Evolutionary conservation across 2,888 invertebrate genomes (phyloP).

Genomic region (Folsomia candida): DNA sequence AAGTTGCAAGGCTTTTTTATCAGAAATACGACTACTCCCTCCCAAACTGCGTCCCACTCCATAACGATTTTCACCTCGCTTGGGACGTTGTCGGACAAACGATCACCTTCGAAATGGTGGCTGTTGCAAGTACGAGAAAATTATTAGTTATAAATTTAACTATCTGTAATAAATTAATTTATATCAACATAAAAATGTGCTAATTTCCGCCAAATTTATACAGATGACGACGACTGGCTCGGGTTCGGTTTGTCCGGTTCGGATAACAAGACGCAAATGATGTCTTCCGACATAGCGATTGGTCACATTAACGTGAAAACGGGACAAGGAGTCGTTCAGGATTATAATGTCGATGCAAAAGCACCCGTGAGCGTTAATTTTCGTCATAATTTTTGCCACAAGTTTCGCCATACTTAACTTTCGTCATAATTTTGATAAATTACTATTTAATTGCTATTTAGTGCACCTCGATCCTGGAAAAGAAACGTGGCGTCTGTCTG

Average conservation of each 20-base stretch:
- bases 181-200: no score
- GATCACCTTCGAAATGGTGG: slow-evolving; percentile 79
- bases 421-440: slow-evolving; percentile 3
- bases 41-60: slow-evolving; percentile 81
- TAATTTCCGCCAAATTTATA: no score
- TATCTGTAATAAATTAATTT: slow-evolving; percentile 9
- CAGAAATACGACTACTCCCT: slow-evolving; percentile 57
- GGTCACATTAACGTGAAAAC: slow-evolving; percentile 63
- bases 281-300: slow-evolving; percentile 79
- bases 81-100: slow-evolving; percentile 90
- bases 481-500: slow-evolving; percentile 73
- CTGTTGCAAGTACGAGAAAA: slow-evolving; percentile 61
- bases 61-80: slow-evolving; percentile 75
- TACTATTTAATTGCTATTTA: background rate
- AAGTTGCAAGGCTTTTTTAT: background rate
- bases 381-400: slow-evolving; percentile 15
- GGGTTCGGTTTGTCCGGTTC: slow-evolving; percentile 84
- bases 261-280: slow-evolving; percentile 69
- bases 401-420: background rate
- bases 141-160: background rate
- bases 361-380: slow-evolving; percentile 64
- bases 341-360: slow-evolving; percentile 80
- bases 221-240: slow-evolving; percentile 75
- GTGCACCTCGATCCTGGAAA: slow-evolving; percentile 64
- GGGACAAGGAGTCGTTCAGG: slow-evolving; percentile 67